Conservation (phyloP, 2,797 vertebrate species). For the Nyctalus aviator region DNA sequence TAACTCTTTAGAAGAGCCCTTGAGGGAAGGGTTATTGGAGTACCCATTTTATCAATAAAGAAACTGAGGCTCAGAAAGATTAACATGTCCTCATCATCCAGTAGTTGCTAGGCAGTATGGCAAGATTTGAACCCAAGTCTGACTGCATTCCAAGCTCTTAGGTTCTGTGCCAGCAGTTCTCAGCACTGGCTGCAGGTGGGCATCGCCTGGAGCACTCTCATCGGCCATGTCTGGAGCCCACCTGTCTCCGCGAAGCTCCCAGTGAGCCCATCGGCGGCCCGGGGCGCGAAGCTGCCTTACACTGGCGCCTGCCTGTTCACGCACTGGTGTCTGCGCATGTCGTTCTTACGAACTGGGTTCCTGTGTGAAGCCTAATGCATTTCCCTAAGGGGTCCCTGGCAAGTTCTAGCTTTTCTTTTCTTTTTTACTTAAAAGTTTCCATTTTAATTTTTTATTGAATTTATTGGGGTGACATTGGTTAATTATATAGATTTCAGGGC, state of each 20-base stretch:
- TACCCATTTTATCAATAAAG: constrained; percentile 47
- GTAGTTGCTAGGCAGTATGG: neutral
- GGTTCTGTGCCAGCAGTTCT: neutral
- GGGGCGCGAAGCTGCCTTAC: neutral
- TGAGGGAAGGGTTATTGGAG: neutral
- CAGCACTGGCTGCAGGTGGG: neutral
- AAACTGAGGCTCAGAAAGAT: constrained; percentile 5
- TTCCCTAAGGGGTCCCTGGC: neutral
- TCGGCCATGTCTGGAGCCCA: rapidly evolving
- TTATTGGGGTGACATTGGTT: neutral
- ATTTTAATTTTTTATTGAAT: neutral
- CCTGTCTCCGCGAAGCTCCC: neutral
- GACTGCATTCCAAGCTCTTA: neutral
- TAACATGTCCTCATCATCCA: neutral
- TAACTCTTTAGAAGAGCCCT: neutral
- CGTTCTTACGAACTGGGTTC: neutral
- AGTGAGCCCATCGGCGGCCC: neutral
- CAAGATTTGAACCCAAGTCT: neutral
- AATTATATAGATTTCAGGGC: neutral
- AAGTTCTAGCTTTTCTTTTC: neutral
- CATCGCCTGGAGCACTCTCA: neutral
- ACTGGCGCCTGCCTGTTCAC: rapidly evolving
- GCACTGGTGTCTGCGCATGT: neutral
- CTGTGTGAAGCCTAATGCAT: neutral
- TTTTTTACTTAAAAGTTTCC: neutral